Evolutionary conservation across 2,113 vertebrate species (phyloP), one percentile per base, ranked within the genome.

Genomic region (Sorex araneus): DNA sequence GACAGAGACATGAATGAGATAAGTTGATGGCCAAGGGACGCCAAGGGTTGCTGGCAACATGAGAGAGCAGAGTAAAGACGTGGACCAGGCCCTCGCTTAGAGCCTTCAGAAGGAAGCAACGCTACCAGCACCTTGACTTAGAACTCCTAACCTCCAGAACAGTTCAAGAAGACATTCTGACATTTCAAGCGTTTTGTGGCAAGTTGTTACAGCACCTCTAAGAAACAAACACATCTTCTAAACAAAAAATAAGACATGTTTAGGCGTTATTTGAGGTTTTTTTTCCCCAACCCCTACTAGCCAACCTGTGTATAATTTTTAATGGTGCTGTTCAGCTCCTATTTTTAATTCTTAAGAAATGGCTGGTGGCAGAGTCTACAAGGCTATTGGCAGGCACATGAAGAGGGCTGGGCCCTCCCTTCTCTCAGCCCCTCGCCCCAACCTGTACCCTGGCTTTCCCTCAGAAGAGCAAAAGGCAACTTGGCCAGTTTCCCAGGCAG

Each of bases 401-500:
- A 82, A 79, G 84, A 64, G n/a, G 8, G 47, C 54, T n/a, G 6
- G 82, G 36, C 50, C 76, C 13, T 63, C 32, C 45, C 28, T 63
- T 54, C 19, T 50, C 60, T 64, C 64, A 87, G 82, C 63, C 93
- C 79, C 81, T 93, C 43, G 63, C 78, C 70, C 25, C 70, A 95
- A 82, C 87, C 81, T 92, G 71, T 36, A 82, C 70, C 73, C 84
- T 86, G 95, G 81, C 69, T 92, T 77, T 89, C 73, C 87, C 89
- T 93, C 81, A 67, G 90, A 93, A 87, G 25, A 85, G 87, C 93
- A 78, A 91, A 78, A 79, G 81, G 64, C 74, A 90, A 78, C 36
- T 78, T 90, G 94, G 87, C 81, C 66, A 60, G 13, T n/a, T 85
- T 95, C 92, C 89, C 91, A 80, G 92, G 85, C 92, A 95, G 90